These are phyloP conservation scores for Lineus longissimus DNA, from an alignment of 1,140 invertebrate species.

Conservation along the genomic window DNA sequence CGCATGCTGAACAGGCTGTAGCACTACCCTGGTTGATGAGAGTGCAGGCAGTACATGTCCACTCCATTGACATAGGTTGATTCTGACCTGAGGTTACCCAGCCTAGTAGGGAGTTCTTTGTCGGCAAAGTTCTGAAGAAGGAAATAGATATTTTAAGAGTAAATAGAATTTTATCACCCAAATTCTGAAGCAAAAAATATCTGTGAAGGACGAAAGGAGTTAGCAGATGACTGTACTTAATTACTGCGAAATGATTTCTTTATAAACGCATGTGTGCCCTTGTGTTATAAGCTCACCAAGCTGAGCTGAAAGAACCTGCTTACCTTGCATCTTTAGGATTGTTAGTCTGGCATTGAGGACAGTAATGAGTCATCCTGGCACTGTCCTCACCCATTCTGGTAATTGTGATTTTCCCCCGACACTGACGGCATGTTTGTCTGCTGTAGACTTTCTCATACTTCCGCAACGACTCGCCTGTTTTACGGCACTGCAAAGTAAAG, in stretches of 20 bases:
- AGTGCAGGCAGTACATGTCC: constrained; percentile 32
- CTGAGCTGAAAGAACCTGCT: too few relatives aligned
- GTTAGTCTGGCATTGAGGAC: constrained; percentile 38
- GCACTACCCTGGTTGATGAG: constrained; percentile 25
- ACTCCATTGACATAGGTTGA: constrained; percentile 9
- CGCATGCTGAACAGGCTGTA: constrained; percentile 25
- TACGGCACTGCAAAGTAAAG: constrained; percentile 33
- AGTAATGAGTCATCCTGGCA: constrained; percentile 41
- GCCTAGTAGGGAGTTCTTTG: constrained; percentile 34
- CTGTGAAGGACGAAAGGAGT: too few relatives aligned
- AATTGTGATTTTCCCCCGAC: constrained; percentile 31
- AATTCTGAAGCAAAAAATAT: too few relatives aligned
- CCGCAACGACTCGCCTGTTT: constrained; percentile 30
- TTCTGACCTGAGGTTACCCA: constrained; percentile 25
- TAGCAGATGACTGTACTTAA: too few relatives aligned
- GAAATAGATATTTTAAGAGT: not conserved
- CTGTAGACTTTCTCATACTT: constrained; percentile 40
- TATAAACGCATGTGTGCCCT: too few relatives aligned
- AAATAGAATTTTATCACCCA: too few relatives aligned
- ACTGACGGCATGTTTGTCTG: constrained; percentile 32
- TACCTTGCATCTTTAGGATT: constrained; percentile 14
- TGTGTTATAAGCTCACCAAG: too few relatives aligned
- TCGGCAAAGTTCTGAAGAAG: constrained; percentile 26
- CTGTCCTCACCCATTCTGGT: constrained; percentile 41
- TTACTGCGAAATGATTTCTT: too few relatives aligned